Evolutionary conservation across 2,797 vertebrate genomes (phyloP).

Genomic region (Caiman crocodilus): DNA sequence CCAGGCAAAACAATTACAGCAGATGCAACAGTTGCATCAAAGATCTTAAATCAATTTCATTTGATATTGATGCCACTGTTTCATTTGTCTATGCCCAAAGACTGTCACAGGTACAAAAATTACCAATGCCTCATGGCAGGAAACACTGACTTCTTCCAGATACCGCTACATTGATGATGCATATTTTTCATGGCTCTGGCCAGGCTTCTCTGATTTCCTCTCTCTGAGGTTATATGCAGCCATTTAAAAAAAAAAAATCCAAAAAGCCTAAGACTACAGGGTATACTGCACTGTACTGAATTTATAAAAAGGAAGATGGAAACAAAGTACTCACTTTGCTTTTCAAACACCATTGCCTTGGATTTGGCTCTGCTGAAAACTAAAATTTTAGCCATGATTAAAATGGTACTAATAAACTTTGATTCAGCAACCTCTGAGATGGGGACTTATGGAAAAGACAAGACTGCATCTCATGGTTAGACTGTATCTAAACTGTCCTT

Average conservation of each 20-base stretch:
- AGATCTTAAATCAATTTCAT: too few relatives aligned
- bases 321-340: constrained; percentile 2
- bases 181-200: not conserved
- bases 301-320: not conserved
- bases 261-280: not conserved
- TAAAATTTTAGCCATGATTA: not conserved
- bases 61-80: too few relatives aligned
- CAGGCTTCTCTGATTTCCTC: not conserved
- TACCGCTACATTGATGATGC: not conserved
- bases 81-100: too few relatives aligned
- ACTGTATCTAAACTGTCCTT: not conserved
- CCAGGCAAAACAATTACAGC: too few relatives aligned
- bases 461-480: not conserved
- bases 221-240: not conserved
- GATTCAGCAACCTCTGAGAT: not conserved
- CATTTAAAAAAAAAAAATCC: not conserved
- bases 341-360: not conserved
- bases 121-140: not conserved
- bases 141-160: constrained; percentile 2
- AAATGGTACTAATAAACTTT: not conserved
- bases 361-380: not conserved
- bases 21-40: too few relatives aligned
- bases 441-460: not conserved
- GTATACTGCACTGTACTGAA: not conserved
- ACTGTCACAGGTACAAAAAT: not conserved